Percentiles rank a stretch among this genome's conserved stretches.
phyloP scores from a whole-genome alignment of 2,888 invertebrate species.

The Ophion obscuratus region DNA sequence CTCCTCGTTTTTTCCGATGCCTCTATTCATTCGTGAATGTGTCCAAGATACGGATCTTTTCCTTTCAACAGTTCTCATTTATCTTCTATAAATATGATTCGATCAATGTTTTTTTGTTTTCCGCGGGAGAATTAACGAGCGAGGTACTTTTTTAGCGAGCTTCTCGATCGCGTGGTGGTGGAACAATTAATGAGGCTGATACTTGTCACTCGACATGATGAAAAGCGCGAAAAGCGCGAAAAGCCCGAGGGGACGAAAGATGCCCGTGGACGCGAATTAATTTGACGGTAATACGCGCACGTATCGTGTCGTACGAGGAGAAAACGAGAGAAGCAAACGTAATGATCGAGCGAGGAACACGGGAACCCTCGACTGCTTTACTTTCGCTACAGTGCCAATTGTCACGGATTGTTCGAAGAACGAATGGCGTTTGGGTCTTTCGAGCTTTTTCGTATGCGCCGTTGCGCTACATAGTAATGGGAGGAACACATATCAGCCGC shows the following conservation, averaged over 20 bases:
- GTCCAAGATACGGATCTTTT: background rate
- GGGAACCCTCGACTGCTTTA: constrained; percentile 30
- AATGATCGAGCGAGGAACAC: constrained; percentile 48
- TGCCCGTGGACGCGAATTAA: constrained; percentile 45
- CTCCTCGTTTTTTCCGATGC: background rate
- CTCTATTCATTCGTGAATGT: background rate
- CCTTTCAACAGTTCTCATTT: background rate
- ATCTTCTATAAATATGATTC: background rate
- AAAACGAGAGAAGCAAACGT: constrained; percentile 17
- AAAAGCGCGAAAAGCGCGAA: constrained; percentile 7
- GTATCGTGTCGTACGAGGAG: constrained; percentile 8
- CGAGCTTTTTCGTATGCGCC: constrained; percentile 49
- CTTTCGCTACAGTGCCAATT: constrained; percentile 54
- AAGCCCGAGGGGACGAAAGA: background rate
- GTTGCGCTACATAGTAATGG: constrained; percentile 49
- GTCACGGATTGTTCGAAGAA: constrained; percentile 58
- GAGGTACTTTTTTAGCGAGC: background rate
- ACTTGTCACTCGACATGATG: too few species aligned
- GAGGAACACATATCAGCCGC: constrained; percentile 26
- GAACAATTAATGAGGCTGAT: background rate
- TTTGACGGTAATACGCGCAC: constrained; percentile 7
- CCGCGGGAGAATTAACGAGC: background rate
- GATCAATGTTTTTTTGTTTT: background rate
- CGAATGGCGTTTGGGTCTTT: constrained; percentile 47
- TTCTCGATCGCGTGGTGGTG: background rate